A percentile compares a stretch with the other conserved stretches of the same genome.
Conservation (phyloP, 2,888 invertebrate species). For the Nomada ferruginata region DNA sequence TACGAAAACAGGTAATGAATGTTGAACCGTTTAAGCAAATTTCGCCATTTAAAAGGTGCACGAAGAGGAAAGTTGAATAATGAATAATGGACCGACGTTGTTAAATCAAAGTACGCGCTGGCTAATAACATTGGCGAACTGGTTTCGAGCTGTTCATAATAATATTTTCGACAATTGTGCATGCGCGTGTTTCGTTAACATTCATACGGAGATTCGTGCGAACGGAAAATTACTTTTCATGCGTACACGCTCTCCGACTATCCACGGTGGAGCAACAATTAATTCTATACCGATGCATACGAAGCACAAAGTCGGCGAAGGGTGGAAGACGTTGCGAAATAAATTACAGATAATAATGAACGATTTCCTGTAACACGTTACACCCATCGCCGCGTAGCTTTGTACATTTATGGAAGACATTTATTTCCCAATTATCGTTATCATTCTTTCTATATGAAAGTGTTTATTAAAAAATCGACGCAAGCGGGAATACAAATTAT, state of each 20-base stretch:
- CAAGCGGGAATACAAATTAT: not conserved
- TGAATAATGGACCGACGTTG: not conserved
- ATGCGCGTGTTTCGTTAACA: too few species aligned
- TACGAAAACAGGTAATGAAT: slow-evolving; percentile 10
- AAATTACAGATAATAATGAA: slow-evolving; percentile 66
- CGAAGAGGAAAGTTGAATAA: not conserved
- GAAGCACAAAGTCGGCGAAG: slow-evolving; percentile 50
- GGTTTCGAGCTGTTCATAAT: slow-evolving; percentile 1
- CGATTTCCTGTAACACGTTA: slow-evolving; percentile 42
- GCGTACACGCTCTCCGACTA: slow-evolving; percentile 19
- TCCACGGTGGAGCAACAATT: slow-evolving; percentile 51
- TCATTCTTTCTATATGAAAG: not conserved
- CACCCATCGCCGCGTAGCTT: slow-evolving; percentile 24
- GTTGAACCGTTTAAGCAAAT: slow-evolving; percentile 12
- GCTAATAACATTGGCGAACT: slow-evolving; percentile 20
- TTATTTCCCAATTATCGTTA: slow-evolving; percentile 25
- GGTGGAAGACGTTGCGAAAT: slow-evolving; percentile 61
- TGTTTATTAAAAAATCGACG: not conserved
- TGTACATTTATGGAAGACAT: slow-evolving; percentile 58
- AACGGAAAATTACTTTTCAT: slow-evolving; percentile 30
- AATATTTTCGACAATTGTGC: slow-evolving; percentile 14
- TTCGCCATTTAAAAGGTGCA: not conserved
- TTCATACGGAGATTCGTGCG: not conserved
- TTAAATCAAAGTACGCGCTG: not conserved
- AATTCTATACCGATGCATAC: slow-evolving; percentile 56